Base-by-base conservation (phyloP, 2,113 vertebrate species). In the Columbina picui region DNA sequence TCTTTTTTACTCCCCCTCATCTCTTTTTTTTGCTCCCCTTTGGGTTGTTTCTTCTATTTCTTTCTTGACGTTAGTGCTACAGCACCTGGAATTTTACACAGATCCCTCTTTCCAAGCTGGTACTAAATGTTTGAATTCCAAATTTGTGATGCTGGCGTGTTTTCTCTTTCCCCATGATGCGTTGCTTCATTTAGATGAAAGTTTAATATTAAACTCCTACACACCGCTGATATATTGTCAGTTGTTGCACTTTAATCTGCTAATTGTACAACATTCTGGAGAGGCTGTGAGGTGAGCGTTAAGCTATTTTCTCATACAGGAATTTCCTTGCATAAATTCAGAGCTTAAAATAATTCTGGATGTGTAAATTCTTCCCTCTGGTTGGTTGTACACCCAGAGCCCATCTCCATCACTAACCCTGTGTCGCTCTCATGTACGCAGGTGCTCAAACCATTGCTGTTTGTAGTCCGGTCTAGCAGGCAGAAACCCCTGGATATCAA, bases 321-420 rank as follows among this genome's bases (percentile, higher is more conserved):
- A 57, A 52, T 63, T 84, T 47, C n/a, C 26, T 38, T 56, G 2
- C 38, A 39, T 77, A 19, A 69, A 68, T 67, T 73, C 36, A 60
- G 65, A 90, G 36, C 32, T 34, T 71, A 15, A 83, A 88, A 60
- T 32, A 45, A 29, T 27, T 67, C 15, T 76, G 57, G 12, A 29
- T 69, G 53, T 52, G 14, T 68, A 8, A 49, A 36, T 80, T 80
- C 23, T 76, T 63, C 55, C 39, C 39, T 26, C 18, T 80, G 57
- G 22, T 59, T 49, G n/a, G 9, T 59, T 89, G 19, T 34, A 22
- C 38, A 30, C 39, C 36, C 23, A 6, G 34, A 16, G 32, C 22
- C 71, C 7, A 2, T 27, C 21, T 45, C 11, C 1, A 1, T 27
- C 20, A 30, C 49, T 76, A 26, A n/a, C 2, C 3, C n/a, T 77